Evolutionary conservation across 2,113 vertebrate genomes (phyloP).

Genomic region (Fulica atra): DNA sequence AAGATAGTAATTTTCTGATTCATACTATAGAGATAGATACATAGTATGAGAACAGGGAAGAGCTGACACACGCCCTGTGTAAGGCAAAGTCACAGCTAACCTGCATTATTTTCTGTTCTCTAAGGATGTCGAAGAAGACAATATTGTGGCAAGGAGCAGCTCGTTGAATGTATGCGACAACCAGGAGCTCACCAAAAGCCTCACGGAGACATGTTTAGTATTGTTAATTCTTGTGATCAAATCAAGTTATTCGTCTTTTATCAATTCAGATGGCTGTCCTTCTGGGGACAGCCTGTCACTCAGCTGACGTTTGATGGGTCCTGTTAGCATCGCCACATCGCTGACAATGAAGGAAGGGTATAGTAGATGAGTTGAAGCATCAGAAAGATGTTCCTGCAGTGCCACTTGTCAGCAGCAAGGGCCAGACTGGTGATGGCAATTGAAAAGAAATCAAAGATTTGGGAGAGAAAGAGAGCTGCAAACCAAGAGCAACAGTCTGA

Average conservation of each 20-base stretch:
- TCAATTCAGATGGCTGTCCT: not conserved
- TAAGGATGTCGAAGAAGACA: not conserved
- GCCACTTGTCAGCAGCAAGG: not conserved
- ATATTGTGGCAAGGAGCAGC: not conserved
- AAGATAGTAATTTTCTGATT: not conserved
- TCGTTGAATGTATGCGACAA: not conserved
- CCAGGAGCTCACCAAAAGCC: not conserved
- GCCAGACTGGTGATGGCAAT: not conserved
- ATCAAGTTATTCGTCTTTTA: not conserved
- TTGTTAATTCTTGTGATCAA: conserved; percentile 6
- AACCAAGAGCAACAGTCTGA: not conserved
- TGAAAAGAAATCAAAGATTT: not conserved
- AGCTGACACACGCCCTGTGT: not conserved
- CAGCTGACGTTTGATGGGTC: not conserved
- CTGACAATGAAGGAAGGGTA: not conserved
- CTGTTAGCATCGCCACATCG: not conserved
- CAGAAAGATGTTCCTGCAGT: not conserved
- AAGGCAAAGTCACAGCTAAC: not conserved
- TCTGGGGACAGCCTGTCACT: not conserved
- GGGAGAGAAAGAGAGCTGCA: not conserved
- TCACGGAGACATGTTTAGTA: not conserved
- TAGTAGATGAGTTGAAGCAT: not conserved
- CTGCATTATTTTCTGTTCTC: not conserved
- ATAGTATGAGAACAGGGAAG: not conserved
- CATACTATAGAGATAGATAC: not conserved